Percentiles rank a stretch among this genome's conserved stretches.
Conservation (phyloP, 2,888 invertebrate species). For the Melolontha melolontha region DNA sequence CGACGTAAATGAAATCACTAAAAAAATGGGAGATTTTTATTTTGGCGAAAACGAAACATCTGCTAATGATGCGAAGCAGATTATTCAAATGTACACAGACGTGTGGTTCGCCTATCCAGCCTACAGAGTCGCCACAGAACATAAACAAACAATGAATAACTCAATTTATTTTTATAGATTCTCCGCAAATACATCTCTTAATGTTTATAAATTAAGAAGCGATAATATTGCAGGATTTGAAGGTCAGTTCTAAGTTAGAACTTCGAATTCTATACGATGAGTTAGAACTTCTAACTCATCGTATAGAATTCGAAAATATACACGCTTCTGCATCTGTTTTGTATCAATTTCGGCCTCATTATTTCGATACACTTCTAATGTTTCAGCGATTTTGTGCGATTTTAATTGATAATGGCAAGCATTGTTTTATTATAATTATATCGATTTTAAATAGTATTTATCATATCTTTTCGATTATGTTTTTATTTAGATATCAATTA, state of each 20-base stretch:
- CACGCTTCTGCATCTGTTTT: too few species aligned
- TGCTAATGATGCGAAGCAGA: neutral
- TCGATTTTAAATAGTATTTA: too few species aligned
- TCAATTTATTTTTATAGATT: conserved; percentile 41
- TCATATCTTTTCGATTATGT: too few species aligned
- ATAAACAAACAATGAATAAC: conserved; percentile 5
- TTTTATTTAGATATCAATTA: too few species aligned
- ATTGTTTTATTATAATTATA: too few species aligned
- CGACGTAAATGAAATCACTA: neutral
- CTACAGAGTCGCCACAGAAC: conserved; percentile 20
- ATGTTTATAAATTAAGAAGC: conserved; percentile 29
- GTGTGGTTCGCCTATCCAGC: conserved; percentile 34
- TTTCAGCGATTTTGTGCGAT: too few species aligned
- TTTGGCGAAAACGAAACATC: conserved; percentile 39
- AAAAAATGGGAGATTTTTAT: conserved; percentile 33
- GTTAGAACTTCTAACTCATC: too few species aligned
- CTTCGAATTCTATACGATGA: too few species aligned
- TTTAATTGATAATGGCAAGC: too few species aligned
- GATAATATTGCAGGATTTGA: neutral
- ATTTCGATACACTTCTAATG: too few species aligned
- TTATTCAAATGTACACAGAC: conserved; percentile 38
- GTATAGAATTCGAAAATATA: too few species aligned
- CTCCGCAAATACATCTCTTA: conserved; percentile 29
- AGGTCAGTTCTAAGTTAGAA: conserved; percentile 15
- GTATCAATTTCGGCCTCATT: too few species aligned